phyloP scores from a whole-genome alignment of 2,888 invertebrate genomes.

The Cephonodes hylas region DNA sequence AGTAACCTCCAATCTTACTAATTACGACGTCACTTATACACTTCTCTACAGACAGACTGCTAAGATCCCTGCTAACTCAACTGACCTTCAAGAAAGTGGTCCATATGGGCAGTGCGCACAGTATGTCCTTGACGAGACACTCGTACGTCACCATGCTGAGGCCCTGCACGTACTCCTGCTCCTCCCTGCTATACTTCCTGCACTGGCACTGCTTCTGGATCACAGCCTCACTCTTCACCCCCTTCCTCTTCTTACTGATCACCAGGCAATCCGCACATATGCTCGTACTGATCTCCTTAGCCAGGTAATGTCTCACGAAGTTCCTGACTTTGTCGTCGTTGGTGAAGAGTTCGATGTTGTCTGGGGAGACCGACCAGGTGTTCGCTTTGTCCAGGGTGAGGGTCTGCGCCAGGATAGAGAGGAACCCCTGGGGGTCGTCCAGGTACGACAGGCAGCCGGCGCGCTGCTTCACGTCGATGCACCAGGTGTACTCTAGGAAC shows the following conservation, averaged over 20 bases:
- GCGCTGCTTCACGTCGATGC: conserved; percentile 92
- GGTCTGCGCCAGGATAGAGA: conserved; percentile 89
- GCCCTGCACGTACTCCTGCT: conserved; percentile 79
- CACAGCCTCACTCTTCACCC: conserved; percentile 39
- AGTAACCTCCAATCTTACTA: too few relatives aligned
- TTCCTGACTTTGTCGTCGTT: conserved; percentile 86
- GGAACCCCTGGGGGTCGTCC: conserved; percentile 91
- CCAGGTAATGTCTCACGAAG: conserved; percentile 86
- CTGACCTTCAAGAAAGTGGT: conserved; percentile 85
- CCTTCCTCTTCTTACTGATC: conserved; percentile 39
- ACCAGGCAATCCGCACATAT: conserved; percentile 50
- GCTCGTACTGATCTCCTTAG: conserved; percentile 32
- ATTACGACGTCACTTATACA: too few relatives aligned
- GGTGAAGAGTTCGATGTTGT: conserved; percentile 87
- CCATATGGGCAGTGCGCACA: conserved; percentile 88
- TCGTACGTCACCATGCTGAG: conserved; percentile 88
- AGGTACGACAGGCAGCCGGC: conserved; percentile 93
- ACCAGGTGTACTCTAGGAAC: conserved; percentile 84
- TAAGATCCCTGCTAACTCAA: too few relatives aligned
- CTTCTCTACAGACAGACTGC: too few relatives aligned
- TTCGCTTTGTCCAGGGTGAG: conserved; percentile 87
- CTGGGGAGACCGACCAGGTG: conserved; percentile 84
- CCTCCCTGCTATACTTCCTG: conserved; percentile 59
- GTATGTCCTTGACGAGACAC: conserved; percentile 89
- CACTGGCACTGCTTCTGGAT: conserved; percentile 49